These are phyloP conservation scores for Zoroaster sp. DNA, from an alignment of 53 echinoderm and acorn worm genomes.

Conservation along the genomic window DNA sequence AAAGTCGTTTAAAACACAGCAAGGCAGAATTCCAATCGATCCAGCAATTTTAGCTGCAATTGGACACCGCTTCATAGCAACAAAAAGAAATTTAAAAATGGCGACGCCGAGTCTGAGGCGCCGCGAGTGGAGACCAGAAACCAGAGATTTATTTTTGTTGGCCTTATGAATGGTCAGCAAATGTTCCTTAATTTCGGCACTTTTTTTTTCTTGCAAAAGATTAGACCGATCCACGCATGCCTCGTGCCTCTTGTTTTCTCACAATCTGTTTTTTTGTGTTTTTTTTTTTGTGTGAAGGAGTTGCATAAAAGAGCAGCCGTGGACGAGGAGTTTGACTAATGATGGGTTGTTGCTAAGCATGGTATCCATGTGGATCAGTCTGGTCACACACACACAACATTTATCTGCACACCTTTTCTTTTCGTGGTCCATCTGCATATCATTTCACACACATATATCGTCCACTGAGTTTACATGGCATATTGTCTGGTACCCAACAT, in stretches of 20 bases:
- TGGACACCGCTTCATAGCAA: no score
- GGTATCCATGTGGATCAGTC: background rate
- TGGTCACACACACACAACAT: background rate
- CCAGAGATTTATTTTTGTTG: no score
- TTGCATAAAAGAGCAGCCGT: background rate
- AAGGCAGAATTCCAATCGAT: no score
- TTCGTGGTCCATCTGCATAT: background rate
- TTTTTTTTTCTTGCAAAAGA: background rate
- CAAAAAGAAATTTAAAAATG: no score
- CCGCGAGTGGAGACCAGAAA: no score
- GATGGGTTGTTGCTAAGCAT: background rate
- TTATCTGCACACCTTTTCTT: background rate
- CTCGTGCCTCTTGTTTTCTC: no score
- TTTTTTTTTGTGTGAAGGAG: no score
- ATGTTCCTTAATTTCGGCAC: background rate
- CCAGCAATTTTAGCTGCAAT: no score
- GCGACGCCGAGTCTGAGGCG: no score
- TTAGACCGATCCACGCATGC: background rate
- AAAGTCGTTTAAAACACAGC: no score
- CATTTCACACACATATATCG: background rate
- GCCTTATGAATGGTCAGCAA: background rate
- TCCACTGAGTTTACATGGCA: no score
- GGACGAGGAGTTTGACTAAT: background rate
- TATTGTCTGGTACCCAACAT: background rate
- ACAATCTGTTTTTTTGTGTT: no score